phyloP scores from a whole-genome alignment of 2,888 invertebrate species.

The Argynnis bischoffii region DNA sequence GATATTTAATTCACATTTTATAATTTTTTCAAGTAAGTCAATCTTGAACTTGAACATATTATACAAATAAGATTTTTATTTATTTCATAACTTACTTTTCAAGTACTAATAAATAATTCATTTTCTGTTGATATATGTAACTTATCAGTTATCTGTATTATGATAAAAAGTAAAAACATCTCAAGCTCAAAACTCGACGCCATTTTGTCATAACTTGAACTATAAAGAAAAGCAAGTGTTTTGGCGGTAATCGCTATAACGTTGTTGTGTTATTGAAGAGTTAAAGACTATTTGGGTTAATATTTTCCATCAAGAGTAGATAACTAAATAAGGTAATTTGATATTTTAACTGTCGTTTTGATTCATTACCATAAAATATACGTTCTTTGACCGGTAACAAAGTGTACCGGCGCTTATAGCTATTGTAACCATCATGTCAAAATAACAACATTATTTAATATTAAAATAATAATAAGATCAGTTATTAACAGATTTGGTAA shows the following conservation, averaged over 20 bases:
- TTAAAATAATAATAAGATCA: no score
- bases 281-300: no score
- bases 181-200: not conserved
- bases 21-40: no score
- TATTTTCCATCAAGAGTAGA: no score
- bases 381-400: not conserved
- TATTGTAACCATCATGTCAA: not conserved
- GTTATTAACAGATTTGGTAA: conserved; percentile 34
- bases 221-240: not conserved
- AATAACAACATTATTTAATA: not conserved
- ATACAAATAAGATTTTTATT: no score
- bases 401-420: conserved; percentile 4
- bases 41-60: no score
- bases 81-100: no score
- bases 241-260: not conserved
- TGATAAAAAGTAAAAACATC: not conserved
- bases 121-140: no score
- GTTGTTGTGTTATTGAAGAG: no score
- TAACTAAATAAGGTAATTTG: not conserved
- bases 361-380: not conserved
- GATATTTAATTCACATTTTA: no score
- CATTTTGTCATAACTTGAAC: conserved; percentile 8
- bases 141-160: no score
- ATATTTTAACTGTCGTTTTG: not conserved
- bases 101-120: no score